A percentile compares a stretch with the other conserved stretches of the same genome.
Conservation (phyloP, 2,797 vertebrate genomes). For the Delichon dasypus region DNA sequence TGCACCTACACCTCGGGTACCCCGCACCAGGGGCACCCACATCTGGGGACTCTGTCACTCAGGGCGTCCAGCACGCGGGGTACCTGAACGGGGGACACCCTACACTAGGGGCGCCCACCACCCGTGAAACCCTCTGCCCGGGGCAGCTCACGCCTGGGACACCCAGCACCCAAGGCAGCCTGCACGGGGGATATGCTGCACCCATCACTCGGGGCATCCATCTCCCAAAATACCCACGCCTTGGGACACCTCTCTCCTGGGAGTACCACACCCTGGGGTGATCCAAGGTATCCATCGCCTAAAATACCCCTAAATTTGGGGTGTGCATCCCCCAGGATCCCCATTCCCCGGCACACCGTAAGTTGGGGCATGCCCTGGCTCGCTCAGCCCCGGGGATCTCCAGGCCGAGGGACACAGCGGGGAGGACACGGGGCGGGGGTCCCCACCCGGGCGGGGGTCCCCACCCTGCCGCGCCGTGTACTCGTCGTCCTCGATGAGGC, state of each 20-base stretch:
- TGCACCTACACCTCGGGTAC: fast-evolving
- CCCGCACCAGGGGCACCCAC: fast-evolving
- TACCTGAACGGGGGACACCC: neutral
- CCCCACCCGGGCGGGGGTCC: conserved; percentile 72
- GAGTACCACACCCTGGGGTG: too few species aligned
- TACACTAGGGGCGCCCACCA: neutral
- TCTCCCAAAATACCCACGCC: neutral
- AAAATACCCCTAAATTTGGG: neutral
- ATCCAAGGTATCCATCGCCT: neutral
- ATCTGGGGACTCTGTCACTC: neutral
- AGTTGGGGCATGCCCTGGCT: too few species aligned
- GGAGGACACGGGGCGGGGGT: fast-evolving
- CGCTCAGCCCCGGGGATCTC: fast-evolving
- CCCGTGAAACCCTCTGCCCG: too few species aligned
- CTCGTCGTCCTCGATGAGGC: conserved; percentile 94
- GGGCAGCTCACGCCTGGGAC: neutral
- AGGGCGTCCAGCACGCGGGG: neutral
- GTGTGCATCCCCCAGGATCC: too few species aligned
- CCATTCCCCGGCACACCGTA: neutral
- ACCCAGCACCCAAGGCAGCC: neutral
- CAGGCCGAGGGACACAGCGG: fast-evolving
- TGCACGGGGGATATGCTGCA: fast-evolving
- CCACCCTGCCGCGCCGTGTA: conserved; percentile 95
- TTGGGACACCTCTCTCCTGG: neutral
- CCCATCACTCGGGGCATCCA: neutral